These are phyloP conservation scores for Sweltsa coloradensis DNA, from an alignment of 1,140 invertebrate genomes.

Conservation along the genomic window DNA sequence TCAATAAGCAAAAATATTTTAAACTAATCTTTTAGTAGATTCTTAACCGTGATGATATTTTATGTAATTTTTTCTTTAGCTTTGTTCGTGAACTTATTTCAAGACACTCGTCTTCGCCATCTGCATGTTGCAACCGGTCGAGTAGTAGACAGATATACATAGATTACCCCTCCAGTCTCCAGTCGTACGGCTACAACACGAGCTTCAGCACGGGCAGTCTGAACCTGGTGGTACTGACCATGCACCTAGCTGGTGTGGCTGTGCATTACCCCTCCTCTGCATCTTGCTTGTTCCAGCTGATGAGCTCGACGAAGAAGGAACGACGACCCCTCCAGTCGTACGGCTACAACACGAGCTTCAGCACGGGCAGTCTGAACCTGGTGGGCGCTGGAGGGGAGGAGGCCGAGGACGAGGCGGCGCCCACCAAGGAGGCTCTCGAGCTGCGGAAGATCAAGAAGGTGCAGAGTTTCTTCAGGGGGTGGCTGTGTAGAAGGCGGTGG, in stretches of 20 bases:
- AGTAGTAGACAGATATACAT: no score
- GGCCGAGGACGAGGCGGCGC: constrained; percentile 11
- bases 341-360: constrained; percentile 27
- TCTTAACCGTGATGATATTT: no score
- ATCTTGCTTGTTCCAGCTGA: constrained; percentile 34
- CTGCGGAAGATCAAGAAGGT: constrained; percentile 88
- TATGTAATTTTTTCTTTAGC: no score
- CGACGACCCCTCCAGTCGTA: constrained; percentile 35
- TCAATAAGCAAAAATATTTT: no score
- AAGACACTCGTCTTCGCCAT: no score
- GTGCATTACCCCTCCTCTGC: no score
- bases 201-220: constrained; percentile 17
- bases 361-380: constrained; percentile 13
- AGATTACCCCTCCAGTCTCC: no score
- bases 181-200: constrained; percentile 24
- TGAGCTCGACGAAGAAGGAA: constrained; percentile 73
- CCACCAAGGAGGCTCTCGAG: constrained; percentile 48
- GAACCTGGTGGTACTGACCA: constrained; percentile 22
- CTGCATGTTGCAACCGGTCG: no score
- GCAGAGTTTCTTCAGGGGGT: constrained; percentile 87
- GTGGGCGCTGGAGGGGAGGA: constrained; percentile 16
- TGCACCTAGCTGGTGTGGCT: no score
- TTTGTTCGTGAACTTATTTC: no score
- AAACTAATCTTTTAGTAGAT: no score
- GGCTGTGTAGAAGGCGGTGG: constrained; percentile 86